Percentiles rank a stretch among this genome's conserved stretches.
Evolutionary conservation across 2,888 invertebrate species (phyloP).

Genomic region (Empis livida): DNA sequence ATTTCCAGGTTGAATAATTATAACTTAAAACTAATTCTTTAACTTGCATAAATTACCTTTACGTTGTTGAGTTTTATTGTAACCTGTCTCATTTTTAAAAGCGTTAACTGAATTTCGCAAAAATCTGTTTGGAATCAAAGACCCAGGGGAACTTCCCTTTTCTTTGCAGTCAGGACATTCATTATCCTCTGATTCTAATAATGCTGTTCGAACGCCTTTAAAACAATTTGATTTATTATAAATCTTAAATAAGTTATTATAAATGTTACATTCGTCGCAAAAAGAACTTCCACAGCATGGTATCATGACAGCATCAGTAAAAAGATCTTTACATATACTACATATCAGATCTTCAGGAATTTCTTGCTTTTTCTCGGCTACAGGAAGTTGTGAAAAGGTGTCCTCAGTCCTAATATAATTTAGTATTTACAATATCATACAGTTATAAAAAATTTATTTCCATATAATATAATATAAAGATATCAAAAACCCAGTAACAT

Average conservation of each 20-base stretch:
- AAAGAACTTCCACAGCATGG: constrained; percentile 97
- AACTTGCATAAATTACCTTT: constrained; percentile 4
- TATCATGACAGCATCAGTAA: constrained; percentile 93
- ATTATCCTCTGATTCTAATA: constrained; percentile 87
- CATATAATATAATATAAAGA: too few relatives aligned
- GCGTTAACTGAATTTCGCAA: constrained; percentile 76
- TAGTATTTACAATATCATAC: too few relatives aligned
- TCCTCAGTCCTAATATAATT: neutral
- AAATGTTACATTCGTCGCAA: constrained; percentile 86
- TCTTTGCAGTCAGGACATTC: constrained; percentile 92
- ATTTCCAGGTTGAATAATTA: too few relatives aligned
- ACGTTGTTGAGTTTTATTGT: constrained; percentile 41
- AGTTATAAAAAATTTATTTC: too few relatives aligned
- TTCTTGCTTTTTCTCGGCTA: constrained; percentile 42
- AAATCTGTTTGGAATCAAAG: constrained; percentile 85
- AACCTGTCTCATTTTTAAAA: constrained; percentile 86
- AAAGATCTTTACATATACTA: constrained; percentile 80
- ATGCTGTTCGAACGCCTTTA: constrained; percentile 70
- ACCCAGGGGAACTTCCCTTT: constrained; percentile 83
- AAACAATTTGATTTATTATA: constrained; percentile 4
- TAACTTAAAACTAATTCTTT: too few relatives aligned
- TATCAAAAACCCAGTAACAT: too few relatives aligned
- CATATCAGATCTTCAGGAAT: constrained; percentile 89
- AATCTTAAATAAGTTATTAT: too few relatives aligned
- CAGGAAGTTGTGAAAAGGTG: constrained; percentile 31